These are phyloP conservation scores for Dyspetes luteomarginatus DNA, from an alignment of 2,888 invertebrate species.

Conservation along the genomic window DNA sequence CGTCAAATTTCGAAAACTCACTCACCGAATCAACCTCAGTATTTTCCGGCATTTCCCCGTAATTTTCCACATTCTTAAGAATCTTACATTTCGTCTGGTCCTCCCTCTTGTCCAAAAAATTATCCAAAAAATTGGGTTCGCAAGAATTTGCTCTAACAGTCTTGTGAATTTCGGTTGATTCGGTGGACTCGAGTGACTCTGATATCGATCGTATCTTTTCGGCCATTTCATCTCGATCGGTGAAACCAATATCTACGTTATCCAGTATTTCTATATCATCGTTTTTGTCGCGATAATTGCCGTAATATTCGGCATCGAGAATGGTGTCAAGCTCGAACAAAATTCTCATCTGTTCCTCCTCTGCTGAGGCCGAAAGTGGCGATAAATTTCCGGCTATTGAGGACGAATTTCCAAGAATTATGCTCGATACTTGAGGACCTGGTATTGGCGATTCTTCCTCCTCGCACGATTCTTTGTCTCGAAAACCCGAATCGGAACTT, in stretches of 20 bases:
- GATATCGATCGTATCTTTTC: constrained; percentile 53
- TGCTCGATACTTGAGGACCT: constrained; percentile 62
- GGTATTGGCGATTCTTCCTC: constrained; percentile 79
- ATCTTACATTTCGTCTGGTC: constrained; percentile 21
- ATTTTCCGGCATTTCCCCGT: constrained; percentile 37
- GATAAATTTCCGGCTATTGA: constrained; percentile 60
- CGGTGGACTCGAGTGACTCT: constrained; percentile 54
- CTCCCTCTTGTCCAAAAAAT: constrained; percentile 20
- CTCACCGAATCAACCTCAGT: constrained; percentile 53
- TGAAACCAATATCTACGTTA: constrained; percentile 29
- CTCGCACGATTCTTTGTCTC: constrained; percentile 83
- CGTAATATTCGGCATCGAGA: constrained; percentile 80
- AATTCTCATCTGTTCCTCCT: constrained; percentile 80
- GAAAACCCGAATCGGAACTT: constrained; percentile 84
- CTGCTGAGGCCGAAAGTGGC: constrained; percentile 70
- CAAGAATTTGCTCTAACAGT: constrained; percentile 61
- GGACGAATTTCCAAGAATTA: constrained; percentile 48
- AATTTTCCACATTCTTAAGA: constrained; percentile 22
- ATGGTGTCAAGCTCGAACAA: constrained; percentile 80
- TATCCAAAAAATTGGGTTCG: constrained; percentile 57
- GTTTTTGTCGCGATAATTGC: constrained; percentile 69
- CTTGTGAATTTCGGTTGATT: constrained; percentile 53
- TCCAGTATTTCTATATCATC: constrained; percentile 52
- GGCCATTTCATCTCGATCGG: constrained; percentile 38
- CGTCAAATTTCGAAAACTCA: constrained; percentile 36